Evolutionary conservation across 2,797 vertebrate genomes (phyloP), one percentile per base, ranked within the genome.

Genomic region (Pantherophis vulpinus): DNA sequence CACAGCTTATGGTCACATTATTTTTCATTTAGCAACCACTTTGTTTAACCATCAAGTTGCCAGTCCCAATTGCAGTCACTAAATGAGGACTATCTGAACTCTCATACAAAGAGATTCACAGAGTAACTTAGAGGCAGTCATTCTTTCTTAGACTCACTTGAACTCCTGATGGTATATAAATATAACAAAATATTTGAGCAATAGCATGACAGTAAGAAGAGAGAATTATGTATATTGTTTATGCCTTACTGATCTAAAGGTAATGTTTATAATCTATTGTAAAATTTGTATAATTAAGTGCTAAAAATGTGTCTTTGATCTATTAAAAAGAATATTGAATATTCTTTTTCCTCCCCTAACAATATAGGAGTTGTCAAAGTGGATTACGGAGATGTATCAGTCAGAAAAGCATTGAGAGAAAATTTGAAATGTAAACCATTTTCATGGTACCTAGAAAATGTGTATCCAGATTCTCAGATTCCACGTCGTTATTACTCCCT

Each of bases 391-490:
- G 99, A 99, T 3, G 98, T 99, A 8, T 99, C 99, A 0, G 97
- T 98, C 66, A 98, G 99, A 86, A 99, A 98, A 96, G 98, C 98
- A 13, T 97, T 99, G 12, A 97, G 99, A 56, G 98, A 98, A 93
- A 98, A 98, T 88, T 97, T 99, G 95, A 98, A 98, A 95, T 99
- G 99, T 97, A 99, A 98, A 95, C 99, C 99, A 0, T 99, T 99
- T 96, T 99, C 99, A 6, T 99, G 99, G 99, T 99, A 99, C 98
- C 98, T 99, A 93, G 99, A 99, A 97, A 99, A 99, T 96, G 97
- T 99, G 96, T 99, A 99, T 94, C 99, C 99, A 0, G 99, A 99
- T 97, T 99, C 99, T 29, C 99, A 99, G 98, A 99, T 99, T 94
- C 99, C 99, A 0, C 98, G 99, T 95, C 98, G 99, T 97, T 99